Percentiles rank a stretch among this genome's conserved stretches.
Conservation (phyloP, 2,888 invertebrate species). For the Athrips mouffetella region DNA sequence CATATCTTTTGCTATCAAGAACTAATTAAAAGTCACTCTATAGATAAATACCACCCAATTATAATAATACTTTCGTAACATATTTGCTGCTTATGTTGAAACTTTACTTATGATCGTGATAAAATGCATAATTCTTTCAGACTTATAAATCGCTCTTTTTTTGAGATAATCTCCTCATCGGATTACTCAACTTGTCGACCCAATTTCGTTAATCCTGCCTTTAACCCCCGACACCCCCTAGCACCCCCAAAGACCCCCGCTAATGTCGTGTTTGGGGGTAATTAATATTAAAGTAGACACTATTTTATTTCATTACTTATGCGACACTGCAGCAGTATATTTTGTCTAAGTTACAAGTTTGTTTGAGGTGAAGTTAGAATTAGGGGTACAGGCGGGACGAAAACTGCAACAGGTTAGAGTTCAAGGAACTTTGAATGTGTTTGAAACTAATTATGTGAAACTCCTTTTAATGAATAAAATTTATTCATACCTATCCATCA, state of each 20-base stretch:
- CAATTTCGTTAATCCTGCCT: constrained; percentile 34
- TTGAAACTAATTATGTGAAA: too few species aligned
- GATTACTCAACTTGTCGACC: constrained; percentile 37
- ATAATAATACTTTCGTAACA: too few species aligned
- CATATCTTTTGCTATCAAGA: too few species aligned
- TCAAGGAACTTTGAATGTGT: neutral
- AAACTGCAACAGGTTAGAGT: neutral
- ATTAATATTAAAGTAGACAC: constrained; percentile 67
- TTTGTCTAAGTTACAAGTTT: constrained; percentile 55
- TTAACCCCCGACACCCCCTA: constrained; percentile 29
- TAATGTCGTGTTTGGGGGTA: constrained; percentile 67
- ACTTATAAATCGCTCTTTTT: constrained; percentile 2
- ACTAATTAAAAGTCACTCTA: too few species aligned
- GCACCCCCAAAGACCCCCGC: constrained; percentile 34
- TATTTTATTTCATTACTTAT: constrained; percentile 72
- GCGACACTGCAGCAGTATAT: constrained; percentile 52
- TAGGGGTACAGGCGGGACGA: constrained; percentile 19
- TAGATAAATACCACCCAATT: too few species aligned
- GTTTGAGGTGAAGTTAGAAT: constrained; percentile 36
- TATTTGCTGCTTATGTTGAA: too few species aligned
- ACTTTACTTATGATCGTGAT: too few species aligned
- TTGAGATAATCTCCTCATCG: constrained; percentile 27
- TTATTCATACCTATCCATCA: too few species aligned
- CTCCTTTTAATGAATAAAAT: too few species aligned
- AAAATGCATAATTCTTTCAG: neutral